Evolutionary conservation across 2,888 invertebrate genomes (phyloP).

Genomic region (Sylvicola cinctus): DNA sequence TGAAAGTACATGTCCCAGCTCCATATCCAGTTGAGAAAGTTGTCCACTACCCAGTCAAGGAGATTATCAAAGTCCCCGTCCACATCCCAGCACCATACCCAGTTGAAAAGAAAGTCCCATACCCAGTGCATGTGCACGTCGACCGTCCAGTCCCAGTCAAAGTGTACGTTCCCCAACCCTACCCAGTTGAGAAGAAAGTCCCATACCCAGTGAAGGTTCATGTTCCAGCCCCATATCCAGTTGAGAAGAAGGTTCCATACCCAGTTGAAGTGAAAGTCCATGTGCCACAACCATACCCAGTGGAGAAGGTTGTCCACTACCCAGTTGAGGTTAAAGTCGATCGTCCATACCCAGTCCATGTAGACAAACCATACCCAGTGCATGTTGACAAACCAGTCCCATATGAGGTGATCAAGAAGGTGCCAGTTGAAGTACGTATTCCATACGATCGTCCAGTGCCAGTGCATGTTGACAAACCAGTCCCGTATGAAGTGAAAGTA

Average conservation of each 20-base stretch:
- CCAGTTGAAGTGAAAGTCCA: conserved; percentile 46
- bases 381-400: conserved; percentile 32
- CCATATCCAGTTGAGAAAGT: conserved; percentile 49
- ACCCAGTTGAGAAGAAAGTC: conserved; percentile 60
- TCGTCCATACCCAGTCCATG: conserved; percentile 43
- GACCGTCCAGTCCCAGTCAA: conserved; percentile 47
- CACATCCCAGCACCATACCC: conserved; percentile 38
- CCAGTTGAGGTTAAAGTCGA: conserved; percentile 50
- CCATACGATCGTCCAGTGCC: conserved; percentile 36
- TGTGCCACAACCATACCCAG: conserved; percentile 48
- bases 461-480: conserved; percentile 45
- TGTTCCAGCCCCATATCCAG: conserved; percentile 40
- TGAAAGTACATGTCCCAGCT: conserved; percentile 54
- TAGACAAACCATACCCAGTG: conserved; percentile 37
- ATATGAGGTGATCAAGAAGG: conserved; percentile 37
- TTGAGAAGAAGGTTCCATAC: conserved; percentile 40
- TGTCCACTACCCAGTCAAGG: conserved; percentile 48
- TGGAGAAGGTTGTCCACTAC: conserved; percentile 44
- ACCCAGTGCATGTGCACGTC: conserved; percentile 38
- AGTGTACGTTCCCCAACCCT: conserved; percentile 50
- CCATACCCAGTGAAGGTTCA: conserved; percentile 54
- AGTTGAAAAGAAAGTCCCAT: conserved; percentile 30
- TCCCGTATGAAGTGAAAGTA: conserved; percentile 62
- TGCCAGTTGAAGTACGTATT: conserved; percentile 37
- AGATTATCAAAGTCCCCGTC: conserved; percentile 43